These are phyloP conservation scores for Drosophila burlai DNA, from an alignment of 1,140 invertebrate species.

Conservation along the genomic window DNA sequence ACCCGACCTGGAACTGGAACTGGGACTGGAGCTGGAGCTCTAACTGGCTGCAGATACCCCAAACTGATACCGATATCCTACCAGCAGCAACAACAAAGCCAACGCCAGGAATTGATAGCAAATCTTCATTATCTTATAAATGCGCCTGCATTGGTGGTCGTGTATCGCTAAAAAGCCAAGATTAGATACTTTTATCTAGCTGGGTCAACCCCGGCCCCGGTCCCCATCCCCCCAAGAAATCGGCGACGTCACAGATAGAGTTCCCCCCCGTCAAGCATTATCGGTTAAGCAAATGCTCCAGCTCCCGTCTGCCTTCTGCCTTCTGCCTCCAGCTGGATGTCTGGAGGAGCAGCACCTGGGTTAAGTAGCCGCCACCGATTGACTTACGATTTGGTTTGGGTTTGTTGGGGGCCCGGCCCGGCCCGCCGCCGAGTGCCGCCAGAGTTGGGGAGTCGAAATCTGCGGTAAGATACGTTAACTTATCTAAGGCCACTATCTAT, in stretches of 20 bases:
- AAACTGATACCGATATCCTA: constrained; percentile 69
- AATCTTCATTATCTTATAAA: constrained; percentile 85
- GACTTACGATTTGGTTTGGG: constrained; percentile 39
- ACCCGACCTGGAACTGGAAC: constrained; percentile 21
- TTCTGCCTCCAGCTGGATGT: constrained; percentile 1
- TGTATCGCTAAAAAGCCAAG: constrained; percentile 82
- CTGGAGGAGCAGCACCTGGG: constrained; percentile 16
- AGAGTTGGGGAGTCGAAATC: constrained; percentile 68
- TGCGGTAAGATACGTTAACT: constrained; percentile 85
- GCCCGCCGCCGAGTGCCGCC: constrained; percentile 11
- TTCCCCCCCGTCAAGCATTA: constrained; percentile 43
- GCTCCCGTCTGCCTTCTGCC: constrained; percentile 8
- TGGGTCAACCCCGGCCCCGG: constrained; percentile 65
- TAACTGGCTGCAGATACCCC: constrained; percentile 72
- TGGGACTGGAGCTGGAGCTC: constrained; percentile 7
- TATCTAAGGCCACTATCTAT: constrained; percentile 85
- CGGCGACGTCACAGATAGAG: constrained; percentile 65
- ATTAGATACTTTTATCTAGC: constrained; percentile 85
- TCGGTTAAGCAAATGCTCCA: constrained; percentile 72
- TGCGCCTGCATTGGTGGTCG: constrained; percentile 58
- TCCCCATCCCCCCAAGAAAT: constrained; percentile 56
- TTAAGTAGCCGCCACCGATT: constrained; percentile 37
- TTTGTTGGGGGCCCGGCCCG: constrained; percentile 70
- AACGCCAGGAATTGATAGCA: constrained; percentile 78
- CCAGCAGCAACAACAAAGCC: constrained; percentile 37